A percentile compares a stretch with the other conserved stretches of the same genome.
Evolutionary conservation across 1,140 invertebrate species (phyloP).

Genomic region (Aphelinus atriplicis): DNA sequence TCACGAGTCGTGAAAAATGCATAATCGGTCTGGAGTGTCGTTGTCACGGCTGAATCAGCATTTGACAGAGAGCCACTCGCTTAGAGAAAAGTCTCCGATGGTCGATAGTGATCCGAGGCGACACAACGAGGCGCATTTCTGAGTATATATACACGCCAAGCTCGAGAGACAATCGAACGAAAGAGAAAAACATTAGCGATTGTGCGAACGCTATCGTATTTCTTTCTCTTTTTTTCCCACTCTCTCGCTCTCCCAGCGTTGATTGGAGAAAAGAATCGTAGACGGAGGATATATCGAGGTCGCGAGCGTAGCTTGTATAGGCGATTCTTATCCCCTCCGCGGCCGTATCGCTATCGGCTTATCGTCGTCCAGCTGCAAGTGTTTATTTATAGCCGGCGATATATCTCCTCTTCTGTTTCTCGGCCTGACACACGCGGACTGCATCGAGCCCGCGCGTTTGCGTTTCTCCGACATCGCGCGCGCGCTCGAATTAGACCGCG

Average conservation of each 20-base stretch:
- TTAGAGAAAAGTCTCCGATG: not conserved
- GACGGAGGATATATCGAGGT: slow-evolving; percentile 16
- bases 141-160: too few relatives aligned
- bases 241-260: too few relatives aligned
- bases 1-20: slow-evolving; percentile 14
- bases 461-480: not conserved
- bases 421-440: not conserved
- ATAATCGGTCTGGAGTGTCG: not conserved
- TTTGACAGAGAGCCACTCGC: not conserved
- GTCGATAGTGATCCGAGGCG: too few relatives aligned
- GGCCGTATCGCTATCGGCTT: slow-evolving; percentile 8
- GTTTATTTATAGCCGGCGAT: slow-evolving; percentile 5
- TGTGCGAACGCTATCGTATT: too few relatives aligned
- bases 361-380: not conserved
- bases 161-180: too few relatives aligned
- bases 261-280: not conserved
- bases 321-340: not conserved
- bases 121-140: too few relatives aligned
- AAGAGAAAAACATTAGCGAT: too few relatives aligned
- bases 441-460: not conserved
- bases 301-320: not conserved
- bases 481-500: slow-evolving; percentile 11
- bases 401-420: not conserved
- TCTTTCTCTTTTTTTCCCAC: too few relatives aligned
- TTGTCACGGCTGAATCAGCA: not conserved